Percentiles rank a stretch among this genome's conserved stretches.
These are phyloP conservation scores for Sturmia bella DNA, from an alignment of 2,888 invertebrate species.

Conservation along the genomic window DNA sequence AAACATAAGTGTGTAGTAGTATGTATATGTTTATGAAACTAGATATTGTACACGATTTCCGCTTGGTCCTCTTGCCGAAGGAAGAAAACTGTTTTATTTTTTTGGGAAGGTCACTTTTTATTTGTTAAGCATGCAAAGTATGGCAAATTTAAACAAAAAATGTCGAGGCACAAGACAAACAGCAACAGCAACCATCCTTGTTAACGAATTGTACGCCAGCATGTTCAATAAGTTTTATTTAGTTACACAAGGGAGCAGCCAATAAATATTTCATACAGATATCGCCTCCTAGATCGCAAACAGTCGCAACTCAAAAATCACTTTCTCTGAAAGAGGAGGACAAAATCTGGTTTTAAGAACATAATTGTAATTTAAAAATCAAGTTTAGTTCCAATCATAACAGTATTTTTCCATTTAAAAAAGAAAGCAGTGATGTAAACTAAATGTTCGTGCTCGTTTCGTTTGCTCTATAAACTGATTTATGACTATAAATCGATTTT, in stretches of 20 bases:
- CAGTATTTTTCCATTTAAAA: no score
- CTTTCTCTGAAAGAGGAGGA: no score
- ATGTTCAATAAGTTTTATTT: slow-evolving; percentile 56
- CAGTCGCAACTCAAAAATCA: no score
- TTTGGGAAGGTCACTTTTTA: slow-evolving; percentile 50
- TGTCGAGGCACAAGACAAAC: slow-evolving; percentile 20
- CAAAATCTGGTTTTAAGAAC: no score
- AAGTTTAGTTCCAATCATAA: no score
- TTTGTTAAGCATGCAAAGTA: slow-evolving; percentile 40
- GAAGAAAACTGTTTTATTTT: slow-evolving; percentile 26
- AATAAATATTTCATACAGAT: slow-evolving; percentile 8
- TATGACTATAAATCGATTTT: no score
- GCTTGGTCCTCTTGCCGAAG: slow-evolving; percentile 8
- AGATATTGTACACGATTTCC: not conserved
- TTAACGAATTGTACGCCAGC: slow-evolving; percentile 51
- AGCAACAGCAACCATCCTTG: not conserved
- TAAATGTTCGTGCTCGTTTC: no score
- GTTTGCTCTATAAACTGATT: no score
- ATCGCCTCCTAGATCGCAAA: no score
- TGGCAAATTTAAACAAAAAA: slow-evolving; percentile 25
- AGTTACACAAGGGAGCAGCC: slow-evolving; percentile 52
- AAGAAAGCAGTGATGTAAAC: no score
- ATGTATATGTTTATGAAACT: not conserved
- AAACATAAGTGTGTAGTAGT: not conserved
- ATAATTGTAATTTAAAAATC: no score